phyloP scores from a whole-genome alignment of 2,113 vertebrate species.

The Ammodytes dubius region DNA sequence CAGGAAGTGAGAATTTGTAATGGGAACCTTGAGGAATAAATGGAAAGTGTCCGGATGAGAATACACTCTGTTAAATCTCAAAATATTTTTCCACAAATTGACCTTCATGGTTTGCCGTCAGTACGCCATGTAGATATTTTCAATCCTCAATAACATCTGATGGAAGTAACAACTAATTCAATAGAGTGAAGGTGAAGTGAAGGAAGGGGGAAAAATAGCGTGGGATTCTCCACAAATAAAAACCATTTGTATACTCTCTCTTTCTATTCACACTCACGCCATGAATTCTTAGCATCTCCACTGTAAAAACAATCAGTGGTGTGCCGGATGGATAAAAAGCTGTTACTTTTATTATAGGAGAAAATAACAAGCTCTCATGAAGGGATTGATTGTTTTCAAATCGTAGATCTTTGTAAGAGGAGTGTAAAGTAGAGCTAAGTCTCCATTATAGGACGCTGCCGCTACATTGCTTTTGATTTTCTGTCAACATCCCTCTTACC shows the following conservation, averaged over 20 bases:
- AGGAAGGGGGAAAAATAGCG: conserved; percentile 41
- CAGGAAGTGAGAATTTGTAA: not conserved
- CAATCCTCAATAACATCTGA: conserved; percentile 65
- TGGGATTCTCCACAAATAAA: conserved; percentile 68
- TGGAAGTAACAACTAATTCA: conserved; percentile 55
- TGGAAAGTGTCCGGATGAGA: conserved; percentile 25
- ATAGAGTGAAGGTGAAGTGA: conserved; percentile 31
- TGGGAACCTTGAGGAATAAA: not conserved
- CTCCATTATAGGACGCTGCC: conserved; percentile 82
- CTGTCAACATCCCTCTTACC: conserved; percentile 86
- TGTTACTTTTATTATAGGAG: conserved; percentile 82
- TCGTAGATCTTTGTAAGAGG: conserved; percentile 85
- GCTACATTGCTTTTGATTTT: conserved; percentile 86
- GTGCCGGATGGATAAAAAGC: conserved; percentile 79
- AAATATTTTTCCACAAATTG: conserved; percentile 50
- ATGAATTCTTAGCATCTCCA: conserved; percentile 71
- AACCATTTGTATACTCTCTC: conserved; percentile 47
- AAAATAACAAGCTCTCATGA: conserved; percentile 86
- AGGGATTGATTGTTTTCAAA: conserved; percentile 87
- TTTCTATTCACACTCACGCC: conserved; percentile 55
- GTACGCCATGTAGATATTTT: conserved; percentile 58
- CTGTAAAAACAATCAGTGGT: conserved; percentile 77
- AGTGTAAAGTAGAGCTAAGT: conserved; percentile 87
- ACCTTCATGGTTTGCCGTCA: conserved; percentile 50
- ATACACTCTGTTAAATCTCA: conserved; percentile 47